phyloP scores from a whole-genome alignment of 2,113 vertebrate species.

The Pomatorhinus ruficollis region DNA sequence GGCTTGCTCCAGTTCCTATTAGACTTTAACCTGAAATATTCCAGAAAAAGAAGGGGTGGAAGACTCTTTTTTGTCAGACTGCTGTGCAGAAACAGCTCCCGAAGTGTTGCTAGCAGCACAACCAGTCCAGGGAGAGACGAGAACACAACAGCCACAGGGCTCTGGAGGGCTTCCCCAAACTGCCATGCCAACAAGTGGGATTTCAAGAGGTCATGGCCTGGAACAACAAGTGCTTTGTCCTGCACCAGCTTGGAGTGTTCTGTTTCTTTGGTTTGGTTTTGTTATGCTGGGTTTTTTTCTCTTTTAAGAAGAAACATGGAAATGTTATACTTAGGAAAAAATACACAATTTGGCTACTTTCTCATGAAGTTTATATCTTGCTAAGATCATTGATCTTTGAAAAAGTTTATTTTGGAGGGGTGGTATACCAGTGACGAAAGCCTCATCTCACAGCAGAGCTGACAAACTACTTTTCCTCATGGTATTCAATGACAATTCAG shows the following conservation, averaged over 20 bases:
- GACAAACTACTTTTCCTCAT: background rate
- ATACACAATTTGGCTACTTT: background rate
- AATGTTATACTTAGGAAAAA: background rate
- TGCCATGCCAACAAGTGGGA: accelerated
- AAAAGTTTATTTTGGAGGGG: background rate
- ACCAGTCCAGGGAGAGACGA: background rate
- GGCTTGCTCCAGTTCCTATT: background rate
- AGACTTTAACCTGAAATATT: background rate
- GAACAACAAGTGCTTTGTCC: background rate
- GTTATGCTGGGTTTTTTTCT: background rate
- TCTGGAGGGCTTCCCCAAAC: background rate
- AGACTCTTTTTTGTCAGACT: background rate
- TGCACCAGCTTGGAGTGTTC: background rate
- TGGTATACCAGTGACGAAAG: background rate
- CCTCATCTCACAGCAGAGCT: background rate
- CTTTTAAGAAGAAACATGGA: background rate
- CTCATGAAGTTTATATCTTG: background rate
- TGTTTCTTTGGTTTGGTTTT: background rate
- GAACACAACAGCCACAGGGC: accelerated
- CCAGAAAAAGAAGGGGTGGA: background rate
- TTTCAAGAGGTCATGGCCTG: background rate
- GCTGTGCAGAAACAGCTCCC: background rate
- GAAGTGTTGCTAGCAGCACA: background rate
- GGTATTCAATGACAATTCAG: background rate
- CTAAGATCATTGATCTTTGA: background rate